Conservation (phyloP, 2,888 invertebrate species). For the Drosophila birchii region DNA sequence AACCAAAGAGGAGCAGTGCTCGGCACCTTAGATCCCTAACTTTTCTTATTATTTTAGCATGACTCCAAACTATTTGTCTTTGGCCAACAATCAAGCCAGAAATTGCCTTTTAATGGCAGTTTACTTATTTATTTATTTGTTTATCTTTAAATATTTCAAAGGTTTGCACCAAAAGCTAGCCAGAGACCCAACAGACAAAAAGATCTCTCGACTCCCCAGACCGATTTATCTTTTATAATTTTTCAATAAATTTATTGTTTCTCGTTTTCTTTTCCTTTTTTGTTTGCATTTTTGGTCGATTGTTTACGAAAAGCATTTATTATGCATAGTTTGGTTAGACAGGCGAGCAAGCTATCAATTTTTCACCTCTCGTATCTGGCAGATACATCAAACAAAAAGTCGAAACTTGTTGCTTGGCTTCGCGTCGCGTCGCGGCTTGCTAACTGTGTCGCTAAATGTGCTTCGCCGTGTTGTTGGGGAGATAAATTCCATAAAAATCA, state of each 20-base stretch:
- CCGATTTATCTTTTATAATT: constrained; percentile 48
- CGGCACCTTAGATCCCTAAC: constrained; percentile 28
- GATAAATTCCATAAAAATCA: constrained; percentile 72
- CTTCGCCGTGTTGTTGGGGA: constrained; percentile 40
- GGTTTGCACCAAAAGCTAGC: neutral
- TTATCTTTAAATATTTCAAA: constrained; percentile 28
- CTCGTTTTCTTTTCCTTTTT: constrained; percentile 28
- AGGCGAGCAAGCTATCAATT: constrained; percentile 70
- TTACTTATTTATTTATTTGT: constrained; percentile 50
- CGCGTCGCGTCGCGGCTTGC: constrained; percentile 45
- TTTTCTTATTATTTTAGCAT: constrained; percentile 39
- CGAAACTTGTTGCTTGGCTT: constrained; percentile 62
- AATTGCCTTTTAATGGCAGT: constrained; percentile 72
- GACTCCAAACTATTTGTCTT: constrained; percentile 57
- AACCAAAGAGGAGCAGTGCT: constrained; percentile 20
- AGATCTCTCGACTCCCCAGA: constrained; percentile 20
- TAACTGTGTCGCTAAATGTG: constrained; percentile 74
- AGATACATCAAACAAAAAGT: constrained; percentile 71
- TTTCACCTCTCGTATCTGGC: constrained; percentile 69
- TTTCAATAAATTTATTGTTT: constrained; percentile 42
- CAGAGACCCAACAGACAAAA: neutral
- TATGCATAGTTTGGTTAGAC: constrained; percentile 74
- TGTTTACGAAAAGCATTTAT: constrained; percentile 73
- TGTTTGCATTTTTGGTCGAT: constrained; percentile 56
- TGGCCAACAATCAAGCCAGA: constrained; percentile 65